Conservation (phyloP, 2,888 invertebrate species). For the Anthrax anthrax region DNA sequence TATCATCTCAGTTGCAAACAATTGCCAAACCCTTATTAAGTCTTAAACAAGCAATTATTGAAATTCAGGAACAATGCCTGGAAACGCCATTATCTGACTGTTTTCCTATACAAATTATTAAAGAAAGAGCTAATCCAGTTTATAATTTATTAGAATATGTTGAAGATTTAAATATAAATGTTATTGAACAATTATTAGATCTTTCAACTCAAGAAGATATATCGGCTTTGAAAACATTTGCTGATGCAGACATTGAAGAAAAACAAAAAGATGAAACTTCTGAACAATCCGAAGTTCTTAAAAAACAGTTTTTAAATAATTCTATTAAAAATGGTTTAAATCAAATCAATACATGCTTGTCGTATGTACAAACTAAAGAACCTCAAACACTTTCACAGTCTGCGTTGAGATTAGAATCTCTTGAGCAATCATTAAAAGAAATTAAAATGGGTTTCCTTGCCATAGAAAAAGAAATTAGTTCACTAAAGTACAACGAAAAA, state of each 20-base stretch:
- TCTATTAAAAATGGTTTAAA: conserved; percentile 25
- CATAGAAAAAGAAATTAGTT: conserved; percentile 12
- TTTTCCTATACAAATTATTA: conserved; percentile 15
- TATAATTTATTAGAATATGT: conserved; percentile 21
- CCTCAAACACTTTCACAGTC: neutral
- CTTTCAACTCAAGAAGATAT: conserved; percentile 44
- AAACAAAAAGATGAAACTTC: conserved; percentile 13
- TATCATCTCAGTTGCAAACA: conserved; percentile 13
- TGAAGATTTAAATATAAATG: conserved; percentile 22
- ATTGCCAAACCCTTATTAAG: conserved; percentile 18
- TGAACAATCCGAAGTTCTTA: conserved; percentile 3
- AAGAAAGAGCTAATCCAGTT: conserved; percentile 16
- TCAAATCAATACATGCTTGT: conserved; percentile 24
- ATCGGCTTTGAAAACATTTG: conserved; percentile 42
- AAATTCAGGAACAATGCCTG: conserved; percentile 17
- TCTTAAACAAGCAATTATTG: conserved; percentile 19
- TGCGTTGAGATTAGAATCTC: neutral
- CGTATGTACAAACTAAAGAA: conserved; percentile 1
- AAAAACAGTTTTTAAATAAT: conserved; percentile 14
- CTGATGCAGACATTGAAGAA: conserved; percentile 22
- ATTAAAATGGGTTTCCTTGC: conserved; percentile 15
- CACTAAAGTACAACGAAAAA: conserved; percentile 13
- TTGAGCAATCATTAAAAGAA: conserved; percentile 18
- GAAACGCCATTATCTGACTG: conserved; percentile 15
- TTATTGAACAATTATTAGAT: conserved; percentile 37